A percentile compares a stretch with the other conserved stretches of the same genome.
These are phyloP conservation scores for Nomada ferruginata DNA, from an alignment of 2,888 invertebrate species.

Conservation along the genomic window DNA sequence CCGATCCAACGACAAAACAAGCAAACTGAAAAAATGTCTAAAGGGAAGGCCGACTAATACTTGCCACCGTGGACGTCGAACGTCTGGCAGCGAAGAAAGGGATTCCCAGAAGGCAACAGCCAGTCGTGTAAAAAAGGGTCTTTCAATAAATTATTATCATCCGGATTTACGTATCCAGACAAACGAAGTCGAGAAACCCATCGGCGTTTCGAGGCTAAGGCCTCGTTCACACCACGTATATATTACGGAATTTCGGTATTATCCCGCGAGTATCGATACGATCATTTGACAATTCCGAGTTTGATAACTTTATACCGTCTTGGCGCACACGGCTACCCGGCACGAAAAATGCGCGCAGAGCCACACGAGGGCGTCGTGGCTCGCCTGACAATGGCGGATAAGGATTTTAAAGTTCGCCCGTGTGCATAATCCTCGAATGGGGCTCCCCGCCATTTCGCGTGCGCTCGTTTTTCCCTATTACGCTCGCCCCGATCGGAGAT, in stretches of 20 bases:
- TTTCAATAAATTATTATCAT: slow-evolving; percentile 65
- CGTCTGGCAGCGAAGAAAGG: slow-evolving; percentile 21
- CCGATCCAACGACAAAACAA: slow-evolving; percentile 25
- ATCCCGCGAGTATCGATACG: slow-evolving; percentile 64
- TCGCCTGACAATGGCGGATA: slow-evolving; percentile 26
- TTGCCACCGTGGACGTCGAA: slow-evolving; percentile 42
- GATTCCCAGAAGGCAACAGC: slow-evolving; percentile 33
- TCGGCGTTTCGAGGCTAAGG: slow-evolving; percentile 46
- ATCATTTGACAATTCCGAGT: slow-evolving; percentile 46
- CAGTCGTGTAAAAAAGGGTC: slow-evolving; percentile 38
- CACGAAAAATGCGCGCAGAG: slow-evolving; percentile 11
- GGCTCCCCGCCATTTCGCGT: slow-evolving; percentile 36
- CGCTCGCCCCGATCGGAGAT: slow-evolving; percentile 41
- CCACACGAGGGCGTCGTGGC: slow-evolving; percentile 2
- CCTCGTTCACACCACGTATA: slow-evolving; percentile 53
- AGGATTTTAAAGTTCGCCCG: slow-evolving; percentile 47
- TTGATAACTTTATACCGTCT: slow-evolving; percentile 55
- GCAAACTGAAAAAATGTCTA: slow-evolving; percentile 31
- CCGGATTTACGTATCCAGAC: slow-evolving; percentile 69
- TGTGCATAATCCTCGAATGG: slow-evolving; percentile 48
- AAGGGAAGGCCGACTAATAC: slow-evolving; percentile 56
- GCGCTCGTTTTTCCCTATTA: slow-evolving; percentile 48
- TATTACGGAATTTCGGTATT: slow-evolving; percentile 70
- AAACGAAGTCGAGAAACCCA: slow-evolving; percentile 50
- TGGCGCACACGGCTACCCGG: not conserved